These are phyloP conservation scores for Trypoxylus dichotomus DNA, from an alignment of 1,140 invertebrate genomes.

Conservation along the genomic window DNA sequence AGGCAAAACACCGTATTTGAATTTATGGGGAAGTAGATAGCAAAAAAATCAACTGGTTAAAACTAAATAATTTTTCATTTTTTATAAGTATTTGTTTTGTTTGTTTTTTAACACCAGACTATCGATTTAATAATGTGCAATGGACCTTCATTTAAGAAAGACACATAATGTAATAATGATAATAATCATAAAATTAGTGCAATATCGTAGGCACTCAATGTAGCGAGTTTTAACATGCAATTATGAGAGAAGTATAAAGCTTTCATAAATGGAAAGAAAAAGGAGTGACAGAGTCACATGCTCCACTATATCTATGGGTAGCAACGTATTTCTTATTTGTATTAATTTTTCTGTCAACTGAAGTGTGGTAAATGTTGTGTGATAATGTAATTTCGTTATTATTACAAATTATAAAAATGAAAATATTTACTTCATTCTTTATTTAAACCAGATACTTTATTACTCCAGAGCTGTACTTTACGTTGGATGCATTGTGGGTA, in stretches of 20 bases:
- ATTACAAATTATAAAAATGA: not conserved
- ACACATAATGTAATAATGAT: not conserved
- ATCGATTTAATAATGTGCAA: too few species aligned
- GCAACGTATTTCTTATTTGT: slow-evolving; percentile 18
- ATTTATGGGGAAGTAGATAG: too few species aligned
- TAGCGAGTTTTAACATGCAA: slow-evolving; percentile 16
- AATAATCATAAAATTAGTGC: not conserved
- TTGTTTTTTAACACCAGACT: too few species aligned
- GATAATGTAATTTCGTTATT: not conserved
- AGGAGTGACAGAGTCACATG: slow-evolving; percentile 22
- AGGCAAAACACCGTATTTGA: too few species aligned
- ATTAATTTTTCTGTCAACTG: not conserved
- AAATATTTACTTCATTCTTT: not conserved
- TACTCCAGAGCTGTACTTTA: slow-evolving; percentile 19
- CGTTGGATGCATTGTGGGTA: slow-evolving; percentile 7
- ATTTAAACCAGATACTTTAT: not conserved
- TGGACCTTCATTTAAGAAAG: not conserved
- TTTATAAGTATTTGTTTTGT: too few species aligned
- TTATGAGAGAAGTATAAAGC: slow-evolving; percentile 20
- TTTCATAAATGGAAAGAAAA: slow-evolving; percentile 15
- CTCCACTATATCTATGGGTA: slow-evolving; percentile 25
- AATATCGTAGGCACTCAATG: not conserved
- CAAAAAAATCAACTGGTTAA: too few species aligned
- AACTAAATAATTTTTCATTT: too few species aligned
- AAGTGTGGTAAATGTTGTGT: slow-evolving; percentile 8